Base-by-base conservation (phyloP, 2,888 invertebrate genomes). In the Germaria angustata region DNA sequence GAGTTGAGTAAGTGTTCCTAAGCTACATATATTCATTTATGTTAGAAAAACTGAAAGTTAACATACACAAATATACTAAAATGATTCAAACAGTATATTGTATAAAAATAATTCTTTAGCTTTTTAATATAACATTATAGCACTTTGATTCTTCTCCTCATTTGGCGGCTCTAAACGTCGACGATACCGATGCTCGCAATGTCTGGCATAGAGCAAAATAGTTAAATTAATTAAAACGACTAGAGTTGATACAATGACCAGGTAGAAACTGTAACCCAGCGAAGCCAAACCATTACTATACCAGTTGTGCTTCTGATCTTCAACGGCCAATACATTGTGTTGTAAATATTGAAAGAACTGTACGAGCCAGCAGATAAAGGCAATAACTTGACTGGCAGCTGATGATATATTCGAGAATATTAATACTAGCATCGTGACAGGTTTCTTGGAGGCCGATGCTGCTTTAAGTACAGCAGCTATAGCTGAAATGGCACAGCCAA, bases 191-290 rank as follows among this genome's bases (percentile, higher is more conserved):
- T 83, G 81, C 51, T 91, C 91, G 7, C 87, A 86, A 24, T 88
- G 86, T 46, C 86, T 88, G 36, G 90, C 91, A 65, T 88, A 89
- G 41, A 89, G 20, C 24, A 91, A 73, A 24, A 91, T 82, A 2
- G 86, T 86, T 13, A 91, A 85, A 84, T 92, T 90, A 9, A 90
- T 71, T 53, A 91, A 65, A 24, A 91, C 88, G 77, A 91, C 87
- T 83, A 92, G 80, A 84, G 90, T 88, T 55, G 91, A 88, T 61
- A 89, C 83, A 15, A 91, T 86, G 32, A 91, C 89, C 85, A 91
- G 85, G 81, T 96, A 98, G 91, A 97, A 98, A 5, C 98, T 98
- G 87, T 95, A 94, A 65, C 97, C 97, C 46, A 97, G 92, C 85
- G 95, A 94, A 0, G 97, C 96, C 88, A 95, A 94, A 63, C 95